Evolutionary conservation across 2,888 invertebrate genomes (phyloP), one percentile per base, ranked within the genome.

Genomic region (Caenorhabditis japonica): DNA sequence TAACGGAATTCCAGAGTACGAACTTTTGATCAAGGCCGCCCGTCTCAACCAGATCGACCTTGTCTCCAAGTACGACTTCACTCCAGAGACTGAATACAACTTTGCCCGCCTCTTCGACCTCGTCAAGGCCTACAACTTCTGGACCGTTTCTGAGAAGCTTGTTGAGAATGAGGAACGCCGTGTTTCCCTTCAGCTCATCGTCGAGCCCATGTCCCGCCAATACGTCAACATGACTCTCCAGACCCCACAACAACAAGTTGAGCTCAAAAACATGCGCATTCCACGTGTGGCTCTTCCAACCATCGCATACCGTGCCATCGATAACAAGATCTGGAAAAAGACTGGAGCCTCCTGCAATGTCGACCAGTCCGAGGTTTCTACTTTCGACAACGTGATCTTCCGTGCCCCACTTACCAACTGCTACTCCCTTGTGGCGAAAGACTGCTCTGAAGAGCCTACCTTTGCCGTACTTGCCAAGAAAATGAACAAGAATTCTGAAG

Each of bases 371-470:
- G 60, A 75, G 56, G 69, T 88, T 33, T 52, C 66, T 70, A 87
- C 87, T 36, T 88, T 88, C 79, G 88, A 88, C 75, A 77, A 81
- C 25, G 79, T 84, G 27, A 56, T 56, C 69, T 85, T 77, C 79
- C 75, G 79, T 33, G 83, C 81, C 41, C 83, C 86, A 41, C 66
- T 86, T 55, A 80, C 83, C 62, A 80, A 72, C 47, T 89, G 89
- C 83, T 88, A 84, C 77, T 85, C 88, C 51, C 83, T 89, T 25
- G 56, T 89, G 62, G 87, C 88, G 75, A 88, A 89, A 82, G 89
- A 89, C 79, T 89, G 88, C 81, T 86, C 88, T 21, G 79, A 84
- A 25, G 44, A 80, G 58, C 80, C 85, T 61, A 81, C 82, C 52
- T 85, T 88, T 75, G 88, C 88, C 64, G 87, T 89, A 39, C 79